Evolutionary conservation across 2,888 invertebrate genomes (phyloP), one percentile per base, ranked within the genome.

Genomic region (Nemoura dubitans): DNA sequence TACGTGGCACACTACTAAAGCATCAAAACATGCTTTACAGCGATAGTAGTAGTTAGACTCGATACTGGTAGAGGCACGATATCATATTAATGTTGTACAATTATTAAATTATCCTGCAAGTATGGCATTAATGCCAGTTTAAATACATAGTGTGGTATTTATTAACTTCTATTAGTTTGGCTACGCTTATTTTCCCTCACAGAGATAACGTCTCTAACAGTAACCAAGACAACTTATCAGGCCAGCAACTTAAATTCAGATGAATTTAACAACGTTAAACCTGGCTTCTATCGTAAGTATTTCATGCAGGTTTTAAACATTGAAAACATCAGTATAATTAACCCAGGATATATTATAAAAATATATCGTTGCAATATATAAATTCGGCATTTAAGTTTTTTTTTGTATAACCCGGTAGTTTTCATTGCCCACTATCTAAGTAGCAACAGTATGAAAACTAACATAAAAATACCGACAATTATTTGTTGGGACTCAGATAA

Each of bases 1-100:
- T 80, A 26, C 14, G 5, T 27, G 5, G 14, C 80, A 10, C 36
- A 59, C 59, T 59, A 59, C 59, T 21, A 21, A 10, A 59, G 59
- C 59, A 59, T 59, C 59, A 21, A 10, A 59, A 59, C 59, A 59
- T 14, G 21, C 59, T 59, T 59, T 21, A 59, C 59, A 59, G 36
- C 36, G 10, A 59, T 59, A 59, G 59, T 59, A 59, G 59, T 59
- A 59, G 59, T 59, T 59, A 59, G 6, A 30, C 16, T 30, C 29
- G 28, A 81, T 81, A 81, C 81, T 81, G 81, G 81, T 29, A 81
- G 81, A 81, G 81, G 81, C 81, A 81, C 81, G 28, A 81, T 59
- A 59, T 81, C 81, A 81, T 81, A 81, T 59, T 59, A 59, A 59
- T 59, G 16, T 59, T 59, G 59, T 59, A 59, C 59, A 59, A 59